These are phyloP conservation scores for Polypterus bichir DNA, from an alignment of 2,113 vertebrate species.

Conservation along the genomic window DNA sequence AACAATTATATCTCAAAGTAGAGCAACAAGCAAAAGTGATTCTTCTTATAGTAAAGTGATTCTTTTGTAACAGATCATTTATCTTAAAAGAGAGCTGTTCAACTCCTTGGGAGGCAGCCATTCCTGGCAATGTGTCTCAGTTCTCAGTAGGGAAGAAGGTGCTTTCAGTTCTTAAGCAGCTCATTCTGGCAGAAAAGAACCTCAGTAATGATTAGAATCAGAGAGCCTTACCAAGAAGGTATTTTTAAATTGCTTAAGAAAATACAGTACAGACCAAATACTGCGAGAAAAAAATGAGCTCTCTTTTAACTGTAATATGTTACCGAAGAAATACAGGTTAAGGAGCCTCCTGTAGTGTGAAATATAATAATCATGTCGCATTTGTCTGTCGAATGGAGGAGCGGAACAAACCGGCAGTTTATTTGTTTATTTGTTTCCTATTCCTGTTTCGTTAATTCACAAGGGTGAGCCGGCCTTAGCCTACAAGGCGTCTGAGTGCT, in stretches of 20 bases:
- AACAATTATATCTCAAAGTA: slow-evolving; percentile 10
- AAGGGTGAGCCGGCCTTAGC: too few species aligned
- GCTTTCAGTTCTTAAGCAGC: slow-evolving; percentile 25
- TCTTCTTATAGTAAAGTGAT: slow-evolving; percentile 13
- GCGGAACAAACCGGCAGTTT: too few species aligned
- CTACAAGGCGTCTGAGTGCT: too few species aligned
- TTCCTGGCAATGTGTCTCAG: slow-evolving; percentile 28
- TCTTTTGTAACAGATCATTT: slow-evolving; percentile 26
- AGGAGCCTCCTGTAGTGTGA: too few species aligned
- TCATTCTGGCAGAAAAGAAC: slow-evolving; percentile 29
- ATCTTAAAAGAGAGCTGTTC: slow-evolving; percentile 25
- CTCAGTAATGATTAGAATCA: slow-evolving; percentile 31
- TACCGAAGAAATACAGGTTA: too few species aligned
- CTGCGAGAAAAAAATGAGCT: too few species aligned
- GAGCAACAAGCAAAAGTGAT: slow-evolving; percentile 7
- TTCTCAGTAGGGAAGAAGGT: slow-evolving; percentile 24
- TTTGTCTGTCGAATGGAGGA: too few species aligned
- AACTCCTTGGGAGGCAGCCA: slow-evolving; percentile 25
- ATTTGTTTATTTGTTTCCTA: too few species aligned
- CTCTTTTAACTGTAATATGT: too few species aligned
- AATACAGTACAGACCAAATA: neutral
- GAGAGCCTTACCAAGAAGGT: slow-evolving; percentile 26
- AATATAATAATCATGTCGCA: too few species aligned
- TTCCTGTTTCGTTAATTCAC: too few species aligned
- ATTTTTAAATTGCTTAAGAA: neutral